These are phyloP conservation scores for Beroe forskalii DNA, from an alignment of 37 sponge, comb jelly and placozoan species.

Conservation along the genomic window DNA sequence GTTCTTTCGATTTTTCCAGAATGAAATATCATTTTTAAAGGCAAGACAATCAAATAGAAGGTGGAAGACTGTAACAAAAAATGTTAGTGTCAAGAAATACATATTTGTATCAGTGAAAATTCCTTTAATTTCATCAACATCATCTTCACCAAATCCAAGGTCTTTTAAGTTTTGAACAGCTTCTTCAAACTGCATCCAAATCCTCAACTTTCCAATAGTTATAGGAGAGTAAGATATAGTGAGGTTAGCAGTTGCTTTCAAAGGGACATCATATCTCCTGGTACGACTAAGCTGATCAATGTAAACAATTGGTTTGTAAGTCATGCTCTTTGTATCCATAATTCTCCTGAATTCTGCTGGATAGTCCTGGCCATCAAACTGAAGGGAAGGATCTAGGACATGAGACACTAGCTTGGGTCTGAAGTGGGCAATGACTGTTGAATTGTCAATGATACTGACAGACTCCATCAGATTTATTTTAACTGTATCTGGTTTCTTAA, in stretches of 20 bases:
- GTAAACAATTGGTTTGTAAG: constrained; percentile 79
- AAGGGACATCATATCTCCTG: neutral
- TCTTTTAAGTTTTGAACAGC: constrained; percentile 68
- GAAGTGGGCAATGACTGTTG: constrained; percentile 75
- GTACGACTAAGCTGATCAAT: constrained; percentile 72
- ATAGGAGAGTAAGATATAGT: constrained; percentile 74
- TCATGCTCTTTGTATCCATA: neutral
- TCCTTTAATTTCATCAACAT: constrained; percentile 87
- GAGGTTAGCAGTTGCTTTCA: constrained; percentile 50
- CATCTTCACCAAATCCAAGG: constrained; percentile 84
- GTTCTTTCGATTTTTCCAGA: constrained; percentile 81
- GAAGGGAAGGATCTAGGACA: constrained; percentile 69
- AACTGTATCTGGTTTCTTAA: neutral
- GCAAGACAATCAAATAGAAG: constrained; percentile 92
- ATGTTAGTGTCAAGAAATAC: constrained; percentile 77
- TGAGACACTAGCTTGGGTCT: constrained; percentile 72
- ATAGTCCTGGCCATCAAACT: constrained; percentile 68
- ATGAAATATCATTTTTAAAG: constrained; percentile 90
- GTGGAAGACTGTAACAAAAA: constrained; percentile 86
- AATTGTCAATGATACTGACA: neutral
- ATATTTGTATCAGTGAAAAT: constrained; percentile 79
- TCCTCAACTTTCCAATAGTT: constrained; percentile 72
- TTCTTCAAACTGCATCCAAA: constrained; percentile 72
- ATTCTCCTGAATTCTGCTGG: constrained; percentile 70
- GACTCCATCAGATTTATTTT: constrained; percentile 15